Conservation (phyloP, 2,797 vertebrate genomes). For the Argentina silus region DNA sequence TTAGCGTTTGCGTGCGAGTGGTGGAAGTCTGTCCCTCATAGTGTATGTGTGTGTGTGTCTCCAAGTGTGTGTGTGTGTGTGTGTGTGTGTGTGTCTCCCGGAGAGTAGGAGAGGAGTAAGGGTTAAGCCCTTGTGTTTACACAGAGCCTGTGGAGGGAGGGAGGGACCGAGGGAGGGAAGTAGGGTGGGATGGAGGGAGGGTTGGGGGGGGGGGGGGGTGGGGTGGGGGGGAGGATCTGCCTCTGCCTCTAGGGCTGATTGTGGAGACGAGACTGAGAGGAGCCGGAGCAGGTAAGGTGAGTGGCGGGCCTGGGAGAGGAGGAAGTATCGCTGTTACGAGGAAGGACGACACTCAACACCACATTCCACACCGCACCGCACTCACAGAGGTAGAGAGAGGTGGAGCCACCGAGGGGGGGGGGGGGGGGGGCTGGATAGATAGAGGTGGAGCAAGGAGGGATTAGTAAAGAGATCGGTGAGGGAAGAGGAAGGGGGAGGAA, state of each 20-base stretch:
- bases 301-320: conserved; percentile 60
- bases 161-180: conserved; percentile 28
- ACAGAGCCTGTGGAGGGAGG: conserved; percentile 45
- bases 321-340: conserved; percentile 74
- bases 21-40: not conserved
- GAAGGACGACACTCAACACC: conserved; percentile 74
- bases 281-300: conserved; percentile 83
- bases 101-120: conserved; percentile 28
- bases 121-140: conserved; percentile 52
- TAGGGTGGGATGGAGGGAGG: not conserved
- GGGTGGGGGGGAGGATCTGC: conserved; percentile 33
- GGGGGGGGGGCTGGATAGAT: conserved; percentile 40
- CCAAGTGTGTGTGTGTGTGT: conserved; percentile 1
- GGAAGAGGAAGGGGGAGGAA: conserved; percentile 36
- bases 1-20: too few species aligned
- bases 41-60: not conserved
- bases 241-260: conserved; percentile 66
- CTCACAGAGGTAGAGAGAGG: conserved; percentile 21
- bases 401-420: conserved; percentile 16
- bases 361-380: conserved; percentile 64
- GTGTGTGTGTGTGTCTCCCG: not conserved
- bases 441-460: conserved; percentile 36
- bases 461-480: conserved; percentile 28
- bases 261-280: conserved; percentile 79
- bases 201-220: conserved; percentile 31